Evolutionary conservation across 1,140 invertebrate genomes (phyloP), one percentile per base, ranked within the genome.

Genomic region (Drosophila sucinea): DNA sequence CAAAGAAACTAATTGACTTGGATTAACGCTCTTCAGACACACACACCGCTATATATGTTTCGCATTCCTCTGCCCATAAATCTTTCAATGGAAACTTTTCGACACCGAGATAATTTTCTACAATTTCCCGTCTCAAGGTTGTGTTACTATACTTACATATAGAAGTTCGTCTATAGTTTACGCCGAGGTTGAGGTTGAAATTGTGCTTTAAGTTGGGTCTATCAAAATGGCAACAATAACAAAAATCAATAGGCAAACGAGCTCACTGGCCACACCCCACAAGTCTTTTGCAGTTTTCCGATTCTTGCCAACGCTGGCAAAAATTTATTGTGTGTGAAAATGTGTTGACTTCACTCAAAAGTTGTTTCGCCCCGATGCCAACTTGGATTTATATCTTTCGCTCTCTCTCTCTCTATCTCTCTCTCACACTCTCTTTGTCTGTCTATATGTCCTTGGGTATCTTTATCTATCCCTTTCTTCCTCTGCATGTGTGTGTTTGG

Each of bases 311-410:
- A 77, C 80, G 80, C 64, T 80, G 55, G 80, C 83, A 87, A 89
- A 89, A 87, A 87, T 87, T 87, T 89, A 87, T 87, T 87, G 83
- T 89, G 83, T 87, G 83, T 87, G 83, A 84, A 87, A 87, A 89
- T 87, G 84, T 87, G 83, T 87, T 87, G 83, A 79, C 77, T 87
- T 89, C 83, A 89, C 79, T 87, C 83, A 87, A 87, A 87, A 87
- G 84, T 87, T 87, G 64, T 32, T 65, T 58, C 56, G 47, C 73
- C 64, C 75, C 38, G 71, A 63, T 85, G 78, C 82, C 81, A 86
- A 84, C 78, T 81, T 73, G 80, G 64, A 89, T 86, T 87, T 86
- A 83, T 86, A 82, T 89, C 74, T 84, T 51, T 67, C 60, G 73
- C 33, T 77, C 63, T 66, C 44, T 33, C 60, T 58, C 69, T 62